Base-by-base conservation (phyloP, 2,113 vertebrate species). In the Tursiops truncatus region DNA sequence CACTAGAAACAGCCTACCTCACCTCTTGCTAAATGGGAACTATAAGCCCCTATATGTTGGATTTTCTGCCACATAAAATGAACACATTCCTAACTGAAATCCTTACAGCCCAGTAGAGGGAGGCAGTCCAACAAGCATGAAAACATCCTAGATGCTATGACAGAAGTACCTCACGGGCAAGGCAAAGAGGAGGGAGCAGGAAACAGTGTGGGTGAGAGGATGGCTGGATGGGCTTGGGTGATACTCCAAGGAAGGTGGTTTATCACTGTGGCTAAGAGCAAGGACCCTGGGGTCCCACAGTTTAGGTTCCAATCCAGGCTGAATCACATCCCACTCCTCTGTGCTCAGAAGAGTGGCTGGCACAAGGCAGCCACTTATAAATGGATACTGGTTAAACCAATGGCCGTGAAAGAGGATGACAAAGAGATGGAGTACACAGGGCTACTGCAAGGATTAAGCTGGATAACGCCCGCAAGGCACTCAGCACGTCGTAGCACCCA, bases 401-500 rank as follows among this genome's bases (percentile, higher is more conserved):
- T 21, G 47, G 28, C n/a, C 2, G 9, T 23, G 38, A 62, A 73
- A 38, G 50, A 18, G 25, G 71, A 36, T 8, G 28, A 68, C 5
- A 13, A 26, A 70, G 79, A 41, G 33, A 58, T 23, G 10, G 26
- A 36, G 38, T 0, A 0, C 63, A 11, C 14, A 15, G 63, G 87
- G 79, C 80, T 80, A 18, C 92, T 50, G 21, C 1, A 17, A 91
- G 90, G 67, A 50, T 74, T 44, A 65, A 82, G 62, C 26, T 7
- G 68, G 38, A 77, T 23, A 73, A 67, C 0, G 3, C 50, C 63
- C 5, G 2, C 38, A 31, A 56, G 92, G 63, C 71, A 63, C 92
- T 97, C 41, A 77, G 90, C 74, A 96, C 84, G 53, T 50, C 91
- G 96, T 81, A 96, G 92, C 74, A 90, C 87, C 90, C 87, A 50